Conservation (phyloP, 2,113 vertebrate genomes). For the Brachyhypopomus occidentalis region DNA sequence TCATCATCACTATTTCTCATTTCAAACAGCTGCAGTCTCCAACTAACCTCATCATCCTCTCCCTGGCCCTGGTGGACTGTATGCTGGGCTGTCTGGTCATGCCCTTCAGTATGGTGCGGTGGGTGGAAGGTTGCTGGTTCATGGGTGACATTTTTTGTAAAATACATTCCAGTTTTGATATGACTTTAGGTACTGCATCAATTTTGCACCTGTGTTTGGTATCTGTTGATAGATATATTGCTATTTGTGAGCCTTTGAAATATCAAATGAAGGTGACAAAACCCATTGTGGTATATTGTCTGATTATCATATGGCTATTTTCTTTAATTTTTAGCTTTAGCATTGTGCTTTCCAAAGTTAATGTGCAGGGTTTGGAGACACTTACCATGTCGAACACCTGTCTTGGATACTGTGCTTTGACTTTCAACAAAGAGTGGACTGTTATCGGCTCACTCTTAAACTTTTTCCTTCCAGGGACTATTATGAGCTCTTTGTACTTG, state of each 20-base stretch:
- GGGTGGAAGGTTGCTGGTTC: conserved; percentile 53
- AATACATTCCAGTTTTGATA: conserved; percentile 44
- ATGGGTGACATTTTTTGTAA: conserved; percentile 46
- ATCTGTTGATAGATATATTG: conserved; percentile 52
- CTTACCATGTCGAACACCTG: conserved; percentile 20
- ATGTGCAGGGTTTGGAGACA: conserved; percentile 18
- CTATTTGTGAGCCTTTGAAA: conserved; percentile 52
- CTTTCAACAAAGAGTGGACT: conserved; percentile 48
- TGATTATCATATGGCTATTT: conserved; percentile 47
- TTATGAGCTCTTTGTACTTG: conserved; percentile 50
- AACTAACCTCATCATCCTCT: conserved; percentile 54
- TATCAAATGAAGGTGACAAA: conserved; percentile 39
- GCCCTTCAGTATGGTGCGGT: conserved; percentile 68
- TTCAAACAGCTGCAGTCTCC: conserved; percentile 62
- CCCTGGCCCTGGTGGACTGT: conserved; percentile 51
- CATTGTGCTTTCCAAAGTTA: conserved; percentile 36
- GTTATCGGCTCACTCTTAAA: conserved; percentile 29
- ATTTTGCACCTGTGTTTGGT: conserved; percentile 49
- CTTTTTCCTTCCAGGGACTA: conserved; percentile 42
- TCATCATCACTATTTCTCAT: conserved; percentile 60
- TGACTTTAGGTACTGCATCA: conserved; percentile 44
- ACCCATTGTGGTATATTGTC: conserved; percentile 26
- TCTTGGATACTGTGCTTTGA: conserved; percentile 44
- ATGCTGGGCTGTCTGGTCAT: conserved; percentile 68
- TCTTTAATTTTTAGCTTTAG: conserved; percentile 42